phyloP scores from a whole-genome alignment of 2,797 vertebrate genomes.

The Tiaroga cobitis region DNA sequence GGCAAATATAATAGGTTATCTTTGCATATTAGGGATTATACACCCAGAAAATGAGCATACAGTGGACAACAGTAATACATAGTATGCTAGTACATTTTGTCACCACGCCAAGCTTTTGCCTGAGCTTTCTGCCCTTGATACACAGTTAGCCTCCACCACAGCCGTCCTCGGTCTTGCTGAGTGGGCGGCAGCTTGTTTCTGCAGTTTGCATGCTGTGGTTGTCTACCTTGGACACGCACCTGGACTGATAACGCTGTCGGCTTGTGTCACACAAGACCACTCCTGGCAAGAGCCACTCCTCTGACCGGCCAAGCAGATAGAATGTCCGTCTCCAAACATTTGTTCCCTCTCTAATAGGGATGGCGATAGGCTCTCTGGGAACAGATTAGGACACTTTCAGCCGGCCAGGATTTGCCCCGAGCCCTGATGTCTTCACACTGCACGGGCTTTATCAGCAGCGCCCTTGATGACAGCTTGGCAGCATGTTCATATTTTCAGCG shows the following conservation, averaged over 20 bases:
- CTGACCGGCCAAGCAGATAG: slow-evolving; percentile 62
- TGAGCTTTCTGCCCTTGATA: slow-evolving; percentile 14
- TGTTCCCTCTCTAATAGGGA: slow-evolving; percentile 58
- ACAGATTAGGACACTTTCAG: slow-evolving; percentile 44
- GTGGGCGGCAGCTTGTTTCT: slow-evolving; percentile 68
- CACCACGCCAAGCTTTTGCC: background rate
- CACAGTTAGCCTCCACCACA: background rate
- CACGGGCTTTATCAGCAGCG: slow-evolving; percentile 29
- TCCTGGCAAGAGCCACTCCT: slow-evolving; percentile 58
- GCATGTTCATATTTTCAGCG: background rate
- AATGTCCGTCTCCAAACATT: slow-evolving; percentile 61
- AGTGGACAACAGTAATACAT: background rate
- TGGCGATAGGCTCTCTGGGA: slow-evolving; percentile 44
- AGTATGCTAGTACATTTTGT: background rate
- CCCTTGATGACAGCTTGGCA: background rate
- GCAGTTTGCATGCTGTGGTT: slow-evolving; percentile 60
- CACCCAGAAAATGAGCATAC: background rate
- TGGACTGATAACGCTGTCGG: slow-evolving; percentile 49
- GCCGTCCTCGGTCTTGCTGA: slow-evolving; percentile 56
- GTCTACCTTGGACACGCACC: slow-evolving; percentile 59
- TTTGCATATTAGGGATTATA: background rate
- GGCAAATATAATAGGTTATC: background rate
- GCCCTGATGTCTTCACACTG: slow-evolving; percentile 24
- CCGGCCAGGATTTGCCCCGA: slow-evolving; percentile 39
- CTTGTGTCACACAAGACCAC: slow-evolving; percentile 56